A percentile compares a stretch with the other conserved stretches of the same genome.
Conservation (phyloP, 2,888 invertebrate genomes). For the Lepidocyrtinus sp. region DNA sequence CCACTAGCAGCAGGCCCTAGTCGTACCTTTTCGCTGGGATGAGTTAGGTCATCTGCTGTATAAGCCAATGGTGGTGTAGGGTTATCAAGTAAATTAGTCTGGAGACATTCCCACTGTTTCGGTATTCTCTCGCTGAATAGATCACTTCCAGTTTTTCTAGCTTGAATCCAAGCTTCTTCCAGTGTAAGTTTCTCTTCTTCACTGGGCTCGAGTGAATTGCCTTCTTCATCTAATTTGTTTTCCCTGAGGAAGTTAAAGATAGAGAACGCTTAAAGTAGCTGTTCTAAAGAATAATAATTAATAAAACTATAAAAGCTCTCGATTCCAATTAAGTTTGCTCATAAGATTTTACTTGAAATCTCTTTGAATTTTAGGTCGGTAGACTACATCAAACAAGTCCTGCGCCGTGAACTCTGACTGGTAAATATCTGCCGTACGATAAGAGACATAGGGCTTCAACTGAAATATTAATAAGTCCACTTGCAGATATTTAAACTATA, state of each 20-base stretch:
- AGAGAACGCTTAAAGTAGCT: too few relatives aligned
- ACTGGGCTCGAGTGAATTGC: conserved; percentile 81
- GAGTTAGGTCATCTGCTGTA: conserved; percentile 26
- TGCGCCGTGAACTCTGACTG: conserved; percentile 88
- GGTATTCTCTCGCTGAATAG: conserved; percentile 75
- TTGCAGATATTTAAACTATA: conserved; percentile 1
- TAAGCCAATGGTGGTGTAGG: neutral
- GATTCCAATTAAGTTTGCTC: neutral
- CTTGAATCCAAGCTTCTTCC: conserved; percentile 80
- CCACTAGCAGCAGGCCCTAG: too few relatives aligned
- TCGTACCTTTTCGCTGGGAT: conserved; percentile 30
- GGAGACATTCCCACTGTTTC: conserved; percentile 66
- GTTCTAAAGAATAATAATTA: neutral
- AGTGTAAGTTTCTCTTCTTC: conserved; percentile 81
- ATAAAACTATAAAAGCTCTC: neutral
- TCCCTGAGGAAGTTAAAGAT: conserved; percentile 72
- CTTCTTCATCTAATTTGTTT: conserved; percentile 80
- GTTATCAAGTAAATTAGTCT: conserved; percentile 35
- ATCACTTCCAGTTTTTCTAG: conserved; percentile 86
- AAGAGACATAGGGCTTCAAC: conserved; percentile 96
- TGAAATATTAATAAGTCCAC: too few relatives aligned
- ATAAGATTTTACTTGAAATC: conserved; percentile 74
- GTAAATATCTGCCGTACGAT: conserved; percentile 81
- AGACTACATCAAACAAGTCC: conserved; percentile 86
- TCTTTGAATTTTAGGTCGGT: conserved; percentile 83